Base-by-base conservation (phyloP, 1,140 invertebrate species). In the Atta colombica region DNA sequence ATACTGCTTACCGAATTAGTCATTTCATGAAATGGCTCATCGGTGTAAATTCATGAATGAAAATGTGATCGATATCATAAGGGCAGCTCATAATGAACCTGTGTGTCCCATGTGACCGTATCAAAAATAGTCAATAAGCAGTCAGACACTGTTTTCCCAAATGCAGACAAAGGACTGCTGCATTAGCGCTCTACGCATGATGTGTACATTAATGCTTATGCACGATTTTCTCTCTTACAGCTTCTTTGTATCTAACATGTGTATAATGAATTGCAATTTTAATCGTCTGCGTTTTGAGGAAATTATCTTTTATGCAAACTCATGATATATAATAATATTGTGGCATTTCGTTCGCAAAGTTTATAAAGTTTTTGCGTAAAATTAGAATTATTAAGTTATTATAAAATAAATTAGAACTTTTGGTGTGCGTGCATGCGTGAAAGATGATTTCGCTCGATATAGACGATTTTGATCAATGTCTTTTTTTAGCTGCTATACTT, bases 151-250 rank as follows among this genome's bases (percentile, higher is more conserved):
- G 63, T 63, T 63, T 87, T 69, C 53, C 75, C 69, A 75, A 89
- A 61, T 85, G 80, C 89, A 89, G 87, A 85, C 68, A 80, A 71
- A 78, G 85, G 89, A 89, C 85, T 90, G 88, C 85, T 90, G 89
- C 88, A 90, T 90, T 90, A 89, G 74, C 85, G 85, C 87, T 91
- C 84, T 88, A 63, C 58, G 88, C 88, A 90, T 89, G 88, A 60
- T 74, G 89, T 74, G 89, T 90, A 89, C 6, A 87, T 88, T 90
- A 89, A 80, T 63, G 80, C 88, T 71, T 90, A 4, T 85, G 89
- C 89, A 90, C 61, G 86, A 71, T n/a, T 77, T 85, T 87, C 35
- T 77, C 60, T 87, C 45, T 89, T 63, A 75, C 5, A 51, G 88
- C 88, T 88, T 89, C 10, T 61, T 75, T 69, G 66, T 74, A 53